Evolutionary conservation across 2,113 vertebrate genomes (phyloP).

Genomic region (Sapayoa aenigma): DNA sequence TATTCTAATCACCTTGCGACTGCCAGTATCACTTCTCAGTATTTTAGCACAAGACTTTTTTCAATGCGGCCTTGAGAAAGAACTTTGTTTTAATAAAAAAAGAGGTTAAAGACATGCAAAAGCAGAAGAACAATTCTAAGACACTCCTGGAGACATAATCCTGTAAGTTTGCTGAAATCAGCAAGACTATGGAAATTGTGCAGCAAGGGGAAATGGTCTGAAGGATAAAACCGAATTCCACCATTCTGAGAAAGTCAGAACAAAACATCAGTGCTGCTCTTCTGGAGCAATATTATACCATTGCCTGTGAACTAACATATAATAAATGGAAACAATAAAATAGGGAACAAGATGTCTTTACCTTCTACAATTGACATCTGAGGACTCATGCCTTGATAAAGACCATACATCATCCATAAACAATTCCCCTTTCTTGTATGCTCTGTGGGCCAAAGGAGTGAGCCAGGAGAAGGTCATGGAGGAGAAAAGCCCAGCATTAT

Average conservation of each 20-base stretch:
- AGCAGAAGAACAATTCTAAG: background rate
- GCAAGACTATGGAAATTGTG: background rate
- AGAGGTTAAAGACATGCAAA: background rate
- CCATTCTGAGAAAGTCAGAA: background rate
- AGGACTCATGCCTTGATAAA: conserved; percentile 85
- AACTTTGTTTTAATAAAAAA: background rate
- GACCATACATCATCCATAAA: conserved; percentile 86
- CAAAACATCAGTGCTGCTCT: background rate
- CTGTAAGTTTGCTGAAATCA: background rate
- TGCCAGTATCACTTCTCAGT: background rate
- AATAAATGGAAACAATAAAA: background rate
- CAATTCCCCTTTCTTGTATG: conserved; percentile 86
- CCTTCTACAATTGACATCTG: conserved; percentile 87
- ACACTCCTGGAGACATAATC: background rate
- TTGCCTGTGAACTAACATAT: fast-evolving
- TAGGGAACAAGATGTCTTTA: conserved; percentile 52
- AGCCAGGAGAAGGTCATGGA: conserved; percentile 95
- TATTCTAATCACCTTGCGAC: background rate
- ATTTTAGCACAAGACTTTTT: background rate
- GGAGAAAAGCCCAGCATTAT: conserved; percentile 91
- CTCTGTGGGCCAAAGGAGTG: conserved; percentile 79
- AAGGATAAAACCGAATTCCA: background rate
- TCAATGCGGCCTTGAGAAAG: background rate
- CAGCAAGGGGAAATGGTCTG: background rate
- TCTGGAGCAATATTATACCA: background rate